Evolutionary conservation across 2,797 vertebrate species (phyloP).

Genomic region (Holocentrus rufus): DNA sequence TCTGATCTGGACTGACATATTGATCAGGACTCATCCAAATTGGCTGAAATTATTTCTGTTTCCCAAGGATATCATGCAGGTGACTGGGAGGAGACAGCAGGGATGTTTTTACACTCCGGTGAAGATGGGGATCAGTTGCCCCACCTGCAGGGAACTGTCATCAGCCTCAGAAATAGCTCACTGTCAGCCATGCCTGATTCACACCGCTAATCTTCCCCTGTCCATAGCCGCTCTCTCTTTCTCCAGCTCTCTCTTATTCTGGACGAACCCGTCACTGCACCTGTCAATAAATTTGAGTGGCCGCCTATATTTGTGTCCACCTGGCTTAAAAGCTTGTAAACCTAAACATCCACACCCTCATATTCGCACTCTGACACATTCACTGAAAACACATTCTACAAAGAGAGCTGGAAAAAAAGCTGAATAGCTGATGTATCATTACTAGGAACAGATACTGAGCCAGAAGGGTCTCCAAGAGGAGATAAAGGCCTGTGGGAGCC

Average conservation of each 20-base stretch:
- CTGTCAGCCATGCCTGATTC: conserved; percentile 76
- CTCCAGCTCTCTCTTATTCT: conserved; percentile 30
- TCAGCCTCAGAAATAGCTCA: conserved; percentile 62
- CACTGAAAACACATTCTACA: conserved; percentile 40
- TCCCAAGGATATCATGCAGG: conserved; percentile 30
- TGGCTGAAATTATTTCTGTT: conserved; percentile 30
- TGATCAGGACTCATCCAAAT: conserved; percentile 6
- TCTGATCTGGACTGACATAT: conserved; percentile 16
- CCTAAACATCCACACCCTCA: conserved; percentile 38
- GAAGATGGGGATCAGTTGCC: conserved; percentile 47
- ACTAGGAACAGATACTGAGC: conserved; percentile 50
- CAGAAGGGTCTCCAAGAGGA: conserved; percentile 56
- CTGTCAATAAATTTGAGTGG: conserved; percentile 64
- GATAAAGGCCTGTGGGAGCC: conserved; percentile 72
- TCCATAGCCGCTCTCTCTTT: conserved; percentile 56
- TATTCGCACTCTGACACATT: conserved; percentile 47
- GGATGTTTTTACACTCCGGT: conserved; percentile 42
- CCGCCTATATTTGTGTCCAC: conserved; percentile 60
- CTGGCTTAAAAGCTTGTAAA: conserved; percentile 65
- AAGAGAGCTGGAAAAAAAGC: conserved; percentile 13
- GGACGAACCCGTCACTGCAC: conserved; percentile 57
- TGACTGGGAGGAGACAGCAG: conserved; percentile 15
- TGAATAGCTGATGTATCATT: conserved; percentile 56
- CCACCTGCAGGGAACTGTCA: conserved; percentile 77
- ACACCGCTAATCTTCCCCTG: conserved; percentile 68